A percentile compares a stretch with the other conserved stretches of the same genome.
Conservation (phyloP, 2,113 vertebrate genomes). For the Grammomys surdaster region DNA sequence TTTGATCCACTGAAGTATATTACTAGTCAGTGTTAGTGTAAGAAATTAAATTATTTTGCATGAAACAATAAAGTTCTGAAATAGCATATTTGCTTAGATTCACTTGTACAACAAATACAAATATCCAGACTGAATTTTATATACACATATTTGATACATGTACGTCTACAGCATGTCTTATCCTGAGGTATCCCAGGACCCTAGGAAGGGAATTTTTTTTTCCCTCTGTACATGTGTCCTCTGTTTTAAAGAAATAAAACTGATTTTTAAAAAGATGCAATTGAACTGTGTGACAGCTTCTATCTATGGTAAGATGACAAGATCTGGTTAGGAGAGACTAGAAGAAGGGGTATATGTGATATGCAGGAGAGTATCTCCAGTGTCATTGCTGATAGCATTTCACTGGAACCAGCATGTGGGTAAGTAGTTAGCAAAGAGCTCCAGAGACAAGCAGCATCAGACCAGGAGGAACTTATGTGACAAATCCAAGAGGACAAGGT, state of each 20-base stretch:
- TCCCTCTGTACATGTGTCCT: not conserved
- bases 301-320: not conserved
- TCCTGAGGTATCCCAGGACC: not conserved
- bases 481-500: not conserved
- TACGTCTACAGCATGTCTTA: not conserved
- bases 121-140: not conserved
- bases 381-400: not conserved
- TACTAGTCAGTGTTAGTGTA: not conserved
- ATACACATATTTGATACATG: not conserved
- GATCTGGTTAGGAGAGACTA: not conserved
- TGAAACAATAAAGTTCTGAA: not conserved
- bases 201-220: not conserved
- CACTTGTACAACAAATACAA: slow-evolving; percentile 51
- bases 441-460: not conserved
- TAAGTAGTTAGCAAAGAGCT: slow-evolving; percentile 11
- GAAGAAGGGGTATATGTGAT: not conserved
- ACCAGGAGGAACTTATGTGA: slow-evolving; percentile 1
- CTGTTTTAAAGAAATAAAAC: not conserved
- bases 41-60: not conserved
- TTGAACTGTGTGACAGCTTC: not conserved
- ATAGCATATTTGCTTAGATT: not conserved
- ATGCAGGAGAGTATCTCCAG: not conserved
- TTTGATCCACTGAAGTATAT: not conserved
- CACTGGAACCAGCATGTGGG: slow-evolving; percentile 26
- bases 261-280: not conserved